These are phyloP conservation scores for Nothura maculosa DNA, from an alignment of 2,797 vertebrate species.

Conservation along the genomic window DNA sequence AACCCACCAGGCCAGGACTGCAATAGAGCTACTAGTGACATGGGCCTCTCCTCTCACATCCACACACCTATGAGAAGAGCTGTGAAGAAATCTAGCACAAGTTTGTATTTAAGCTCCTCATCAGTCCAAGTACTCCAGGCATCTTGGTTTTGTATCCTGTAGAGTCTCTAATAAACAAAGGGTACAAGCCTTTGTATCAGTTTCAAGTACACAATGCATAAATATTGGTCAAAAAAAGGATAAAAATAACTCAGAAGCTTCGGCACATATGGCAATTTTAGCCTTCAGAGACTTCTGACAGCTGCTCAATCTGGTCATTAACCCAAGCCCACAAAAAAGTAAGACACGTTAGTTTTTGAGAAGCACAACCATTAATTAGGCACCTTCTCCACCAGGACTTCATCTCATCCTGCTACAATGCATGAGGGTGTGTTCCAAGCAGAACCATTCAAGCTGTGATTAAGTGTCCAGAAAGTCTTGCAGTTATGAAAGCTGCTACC, in stretches of 20 bases:
- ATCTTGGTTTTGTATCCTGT: neutral
- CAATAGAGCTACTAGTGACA: neutral
- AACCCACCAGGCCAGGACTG: neutral
- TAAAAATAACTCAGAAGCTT: neutral
- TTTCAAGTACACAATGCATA: neutral
- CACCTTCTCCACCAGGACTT: neutral
- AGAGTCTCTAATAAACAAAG: neutral
- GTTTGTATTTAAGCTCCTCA: neutral
- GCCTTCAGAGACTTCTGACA: neutral
- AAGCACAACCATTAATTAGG: neutral
- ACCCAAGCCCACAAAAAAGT: neutral
- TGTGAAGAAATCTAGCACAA: neutral
- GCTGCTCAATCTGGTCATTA: neutral
- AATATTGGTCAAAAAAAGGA: neutral
- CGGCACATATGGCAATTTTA: neutral
- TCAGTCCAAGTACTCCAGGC: fast-evolving
- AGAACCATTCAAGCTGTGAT: neutral
- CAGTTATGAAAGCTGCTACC: neutral
- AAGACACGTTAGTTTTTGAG: neutral
- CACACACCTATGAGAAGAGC: fast-evolving
- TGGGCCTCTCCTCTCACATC: neutral
- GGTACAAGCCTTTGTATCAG: neutral
- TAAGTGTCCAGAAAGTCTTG: neutral
- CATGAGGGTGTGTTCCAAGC: fast-evolving
- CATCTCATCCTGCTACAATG: neutral